Evolutionary conservation across 2,797 vertebrate species (phyloP), one percentile per base, ranked within the genome.

Genomic region (Hydrolagus colliei): DNA sequence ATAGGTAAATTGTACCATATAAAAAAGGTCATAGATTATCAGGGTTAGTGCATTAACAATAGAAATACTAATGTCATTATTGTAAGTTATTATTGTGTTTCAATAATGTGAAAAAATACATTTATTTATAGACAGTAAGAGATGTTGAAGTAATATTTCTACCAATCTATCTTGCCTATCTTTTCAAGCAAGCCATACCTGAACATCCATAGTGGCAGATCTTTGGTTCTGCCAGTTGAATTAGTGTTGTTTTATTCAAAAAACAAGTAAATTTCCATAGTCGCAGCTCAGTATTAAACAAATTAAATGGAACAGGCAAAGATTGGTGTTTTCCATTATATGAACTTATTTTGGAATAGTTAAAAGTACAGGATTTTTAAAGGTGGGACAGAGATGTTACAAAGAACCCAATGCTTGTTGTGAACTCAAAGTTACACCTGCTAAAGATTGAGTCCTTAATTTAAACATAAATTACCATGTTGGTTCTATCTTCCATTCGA

Each of bases 1-100:
- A 93, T 93, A 94, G 95, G 92, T 93, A 93, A 94, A 96, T 93
- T 94, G 92, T 93, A 94, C 93, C 94, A 93, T 94, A 94, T 95
- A 94, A 93, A 93, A 93, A 94, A 92, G 93, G 92, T 94, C 94
- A 93, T 68, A 84, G 93, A 95, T 94, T 94, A 94, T 93, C 93
- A 88, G 78, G 88, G 79, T 68, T 84, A 84, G 18, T 52, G 35
- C 67, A 84, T 84, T 84, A 84, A 84, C 79, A 71, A 71, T 84
- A 71, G 79, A 84, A 84, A 84, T 84, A 71, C 79, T 84, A 71
- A 84, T 52, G 79, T 84, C 79, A 52, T 84, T 84, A 84, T 71
- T 84, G 65, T 84, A 84, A 84, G 79, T 84, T 27, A 84, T 84
- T 71, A 84, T 84, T 84, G 65, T 84, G 79, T 65, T 84, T 84